Base-by-base conservation (phyloP, 1,140 invertebrate genomes). In the Penaeus indicus region DNA sequence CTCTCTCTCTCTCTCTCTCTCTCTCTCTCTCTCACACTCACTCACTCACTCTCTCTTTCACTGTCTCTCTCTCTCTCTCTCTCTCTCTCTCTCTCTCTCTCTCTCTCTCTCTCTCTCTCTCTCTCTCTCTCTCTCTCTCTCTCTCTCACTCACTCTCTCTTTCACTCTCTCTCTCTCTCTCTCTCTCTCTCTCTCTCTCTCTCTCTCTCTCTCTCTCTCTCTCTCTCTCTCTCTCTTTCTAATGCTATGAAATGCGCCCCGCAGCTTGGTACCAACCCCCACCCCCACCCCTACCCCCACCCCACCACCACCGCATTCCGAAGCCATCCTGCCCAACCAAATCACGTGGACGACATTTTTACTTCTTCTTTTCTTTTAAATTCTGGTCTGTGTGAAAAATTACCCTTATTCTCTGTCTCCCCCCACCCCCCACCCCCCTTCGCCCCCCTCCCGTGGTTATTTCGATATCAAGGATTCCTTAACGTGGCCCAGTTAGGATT, bases 1-100 rank as follows among this genome's bases (percentile, higher is more conserved):
- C 69, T 54, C 32, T 64, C 38, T 63, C 85, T 60, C 18, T 38
- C 60, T 61, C 77, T 86, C 13, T 47, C 69, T 79, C 78, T 21
- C 1, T 61, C 13, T 42, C 22, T 77, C 77, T 60, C 27, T 3
- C 27, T 10, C 61, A 11, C 5, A 21, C 13, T 32, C 27, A 32
- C 18, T 42, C 1, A 5, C n/a, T 21, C 60, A 47, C 75, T 22
- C 84, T 32, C 62, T 32, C 16, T 47, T 25, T 54, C 21, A 75
- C 63, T 72, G 47, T 42, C 42, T 22, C 47, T 85, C 11, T 63
- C 42, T 25, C 38, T 10, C 42, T 21, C 19, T 75, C 18, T 22
- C 67, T 54, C 42, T 2, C 84, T n/a, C 54, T 82, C 80, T 61
- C 54, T 82, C 32, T 5, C 79, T 60, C 61, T 82, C 54, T 47